These are phyloP conservation scores for Periophthalmodon schlosseri DNA, from an alignment of 2,113 vertebrate genomes.

Conservation along the genomic window DNA sequence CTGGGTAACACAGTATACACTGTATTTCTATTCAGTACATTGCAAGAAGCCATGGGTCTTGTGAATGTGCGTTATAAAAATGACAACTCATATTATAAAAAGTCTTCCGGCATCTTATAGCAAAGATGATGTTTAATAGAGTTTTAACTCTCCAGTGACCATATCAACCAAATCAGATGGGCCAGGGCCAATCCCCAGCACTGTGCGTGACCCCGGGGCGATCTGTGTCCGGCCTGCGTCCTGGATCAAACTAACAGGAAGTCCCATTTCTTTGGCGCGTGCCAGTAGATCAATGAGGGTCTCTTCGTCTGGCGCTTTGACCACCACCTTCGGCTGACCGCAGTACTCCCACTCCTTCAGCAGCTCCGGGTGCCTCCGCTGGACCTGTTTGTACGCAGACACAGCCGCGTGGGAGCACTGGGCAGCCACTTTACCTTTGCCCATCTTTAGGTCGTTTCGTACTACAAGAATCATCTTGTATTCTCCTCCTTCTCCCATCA, in stretches of 20 bases:
- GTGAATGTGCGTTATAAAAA: not conserved
- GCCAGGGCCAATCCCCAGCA: constrained; percentile 91
- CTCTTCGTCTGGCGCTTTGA: constrained; percentile 89
- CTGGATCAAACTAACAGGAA: constrained; percentile 91
- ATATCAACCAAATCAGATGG: constrained; percentile 86
- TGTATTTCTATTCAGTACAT: not conserved
- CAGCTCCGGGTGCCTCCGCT: constrained; percentile 84
- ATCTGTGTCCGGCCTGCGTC: constrained; percentile 97
- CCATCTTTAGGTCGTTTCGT: constrained; percentile 94
- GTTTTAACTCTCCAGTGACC: constrained; percentile 92
- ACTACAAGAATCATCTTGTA: constrained; percentile 94
- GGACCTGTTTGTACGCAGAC: constrained; percentile 89
- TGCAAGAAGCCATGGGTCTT: not conserved
- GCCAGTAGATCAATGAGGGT: constrained; percentile 81
- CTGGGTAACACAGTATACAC: not conserved
- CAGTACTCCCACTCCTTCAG: constrained; percentile 94
- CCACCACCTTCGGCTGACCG: constrained; percentile 94
- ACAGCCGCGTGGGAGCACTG: constrained; percentile 96
- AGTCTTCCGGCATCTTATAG: not conserved
- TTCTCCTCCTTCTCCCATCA: constrained; percentile 89
- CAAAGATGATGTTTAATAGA: constrained; percentile 76
- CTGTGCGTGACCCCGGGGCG: constrained; percentile 90
- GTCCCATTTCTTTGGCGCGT: constrained; percentile 83
- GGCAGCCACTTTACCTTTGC: constrained; percentile 93
- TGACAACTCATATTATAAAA: not conserved